Evolutionary conservation across 2,797 vertebrate species (phyloP), one percentile per base, ranked within the genome.

Genomic region (Salarias fasciatus): DNA sequence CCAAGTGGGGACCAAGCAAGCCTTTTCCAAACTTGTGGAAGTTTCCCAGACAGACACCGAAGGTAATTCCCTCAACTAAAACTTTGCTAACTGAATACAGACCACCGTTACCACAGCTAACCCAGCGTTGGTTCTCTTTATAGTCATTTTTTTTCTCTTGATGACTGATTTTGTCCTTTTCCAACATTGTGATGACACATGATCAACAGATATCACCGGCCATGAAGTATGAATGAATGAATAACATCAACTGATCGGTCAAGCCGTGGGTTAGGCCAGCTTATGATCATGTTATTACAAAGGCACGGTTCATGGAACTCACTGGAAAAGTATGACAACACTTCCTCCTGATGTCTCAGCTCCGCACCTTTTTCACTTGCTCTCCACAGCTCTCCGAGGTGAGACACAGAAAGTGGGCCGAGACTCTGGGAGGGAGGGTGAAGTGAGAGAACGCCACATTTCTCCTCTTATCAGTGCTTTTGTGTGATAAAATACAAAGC

Each of bases 381-480:
- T 65, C 50, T 53, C 31, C 33, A 46, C 62, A 62, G 47, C 62
- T 79, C 57, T 63, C 33, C n/a, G 68, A 82, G 63, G 75, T 75
- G 79, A 75, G 56, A 78, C 58, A 62, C 57, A 43, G 43, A 75
- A 73, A 81, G 45, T 63, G 72, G 71, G 37, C 11, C 36, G 59
- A 18, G 31, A 58, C 18, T 42, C 33, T 53, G 15, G 64, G 41
- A 53, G 56, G 49, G 75, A 62, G 74, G 65, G 65, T 35, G 60
- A 53, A 10, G 24, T 4, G 44, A 58, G 40, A 48, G n/a, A 37
- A 56, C 33, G 28, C 45, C 8, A 55, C 49, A 71, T 75, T 72
- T 71, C 63, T 75, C 61, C 71, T 76, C 76, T 89, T 89, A 89
- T 88, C 82, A 66, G 72, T 13, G 41, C 38, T 38, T 31, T 6